These are phyloP conservation scores for Mola mola DNA, from an alignment of 2,113 vertebrate species.

Conservation along the genomic window DNA sequence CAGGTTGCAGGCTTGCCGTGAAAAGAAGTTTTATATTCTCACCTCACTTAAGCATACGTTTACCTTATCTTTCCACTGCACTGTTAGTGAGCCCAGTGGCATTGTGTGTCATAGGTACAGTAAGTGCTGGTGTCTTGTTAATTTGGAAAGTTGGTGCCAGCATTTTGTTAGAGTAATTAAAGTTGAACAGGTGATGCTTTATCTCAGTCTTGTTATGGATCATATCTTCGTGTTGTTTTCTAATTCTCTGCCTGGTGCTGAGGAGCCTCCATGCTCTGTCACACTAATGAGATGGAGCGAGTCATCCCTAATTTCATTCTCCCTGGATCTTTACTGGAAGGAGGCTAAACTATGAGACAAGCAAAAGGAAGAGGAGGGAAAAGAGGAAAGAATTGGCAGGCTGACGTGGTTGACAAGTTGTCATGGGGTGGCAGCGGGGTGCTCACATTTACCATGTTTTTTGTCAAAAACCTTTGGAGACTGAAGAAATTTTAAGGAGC, in stretches of 20 bases:
- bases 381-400: slow-evolving; percentile 39
- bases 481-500: slow-evolving; percentile 31
- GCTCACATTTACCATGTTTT: slow-evolving; percentile 41
- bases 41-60: background rate
- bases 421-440: slow-evolving; percentile 23
- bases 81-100: slow-evolving; percentile 1
- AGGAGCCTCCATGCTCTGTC: slow-evolving; percentile 63
- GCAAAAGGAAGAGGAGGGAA: slow-evolving; percentile 16
- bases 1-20: background rate
- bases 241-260: slow-evolving; percentile 64
- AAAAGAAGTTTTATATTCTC: background rate
- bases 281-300: slow-evolving; percentile 75
- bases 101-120: slow-evolving; percentile 9
- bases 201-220: slow-evolving; percentile 70
- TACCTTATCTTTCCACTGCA: background rate
- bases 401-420: slow-evolving; percentile 49
- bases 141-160: slow-evolving; percentile 50
- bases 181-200: slow-evolving; percentile 76
- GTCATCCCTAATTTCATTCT: slow-evolving; percentile 60
- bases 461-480: slow-evolving; percentile 48
- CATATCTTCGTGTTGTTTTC: slow-evolving; percentile 64
- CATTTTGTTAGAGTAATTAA: slow-evolving; percentile 68
- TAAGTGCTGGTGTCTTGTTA: slow-evolving; percentile 32
- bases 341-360: slow-evolving; percentile 43
- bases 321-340: slow-evolving; percentile 37